A percentile compares a stretch with the other conserved stretches of the same genome.
These are phyloP conservation scores for Hedya salicella DNA, from an alignment of 2,888 invertebrate species.

Conservation along the genomic window DNA sequence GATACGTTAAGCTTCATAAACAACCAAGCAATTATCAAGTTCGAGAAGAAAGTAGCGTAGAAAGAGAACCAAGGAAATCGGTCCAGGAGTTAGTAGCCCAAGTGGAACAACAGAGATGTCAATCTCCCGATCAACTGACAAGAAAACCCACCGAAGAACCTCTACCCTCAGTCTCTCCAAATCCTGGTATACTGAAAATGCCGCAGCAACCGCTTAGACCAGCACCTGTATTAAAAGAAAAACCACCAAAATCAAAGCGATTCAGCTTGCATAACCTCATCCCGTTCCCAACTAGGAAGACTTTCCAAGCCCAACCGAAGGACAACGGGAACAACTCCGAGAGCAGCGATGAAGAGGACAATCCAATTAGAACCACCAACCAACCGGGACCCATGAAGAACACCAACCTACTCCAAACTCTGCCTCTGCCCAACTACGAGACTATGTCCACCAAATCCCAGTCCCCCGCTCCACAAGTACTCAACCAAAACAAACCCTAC, in stretches of 20 bases:
- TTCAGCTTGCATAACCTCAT: slow-evolving; percentile 82
- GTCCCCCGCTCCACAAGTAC: slow-evolving; percentile 67
- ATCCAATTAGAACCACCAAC: slow-evolving; percentile 73
- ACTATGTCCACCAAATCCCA: slow-evolving; percentile 78
- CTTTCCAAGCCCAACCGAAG: slow-evolving; percentile 77
- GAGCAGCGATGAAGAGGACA: slow-evolving; percentile 85
- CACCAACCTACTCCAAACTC: slow-evolving; percentile 78
- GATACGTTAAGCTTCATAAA: slow-evolving; percentile 79
- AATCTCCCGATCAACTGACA: slow-evolving; percentile 67
- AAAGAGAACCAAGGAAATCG: slow-evolving; percentile 79
- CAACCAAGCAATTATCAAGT: slow-evolving; percentile 58
- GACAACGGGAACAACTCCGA: slow-evolving; percentile 83
- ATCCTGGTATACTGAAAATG: slow-evolving; percentile 70
- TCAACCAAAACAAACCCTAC: slow-evolving; percentile 55
- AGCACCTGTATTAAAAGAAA: slow-evolving; percentile 78
- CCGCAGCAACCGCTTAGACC: slow-evolving; percentile 79
- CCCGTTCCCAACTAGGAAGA: slow-evolving; percentile 81
- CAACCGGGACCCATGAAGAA: slow-evolving; percentile 85
- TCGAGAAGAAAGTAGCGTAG: slow-evolving; percentile 57
- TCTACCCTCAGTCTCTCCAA: slow-evolving; percentile 50
- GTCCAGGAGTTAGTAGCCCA: slow-evolving; percentile 87
- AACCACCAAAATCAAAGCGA: slow-evolving; percentile 78
- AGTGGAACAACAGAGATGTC: slow-evolving; percentile 82
- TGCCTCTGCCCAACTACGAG: slow-evolving; percentile 85
- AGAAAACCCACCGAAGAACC: slow-evolving; percentile 64